Evolutionary conservation across 1,140 invertebrate genomes (phyloP).

Genomic region (Hylaeus volcanicus): DNA sequence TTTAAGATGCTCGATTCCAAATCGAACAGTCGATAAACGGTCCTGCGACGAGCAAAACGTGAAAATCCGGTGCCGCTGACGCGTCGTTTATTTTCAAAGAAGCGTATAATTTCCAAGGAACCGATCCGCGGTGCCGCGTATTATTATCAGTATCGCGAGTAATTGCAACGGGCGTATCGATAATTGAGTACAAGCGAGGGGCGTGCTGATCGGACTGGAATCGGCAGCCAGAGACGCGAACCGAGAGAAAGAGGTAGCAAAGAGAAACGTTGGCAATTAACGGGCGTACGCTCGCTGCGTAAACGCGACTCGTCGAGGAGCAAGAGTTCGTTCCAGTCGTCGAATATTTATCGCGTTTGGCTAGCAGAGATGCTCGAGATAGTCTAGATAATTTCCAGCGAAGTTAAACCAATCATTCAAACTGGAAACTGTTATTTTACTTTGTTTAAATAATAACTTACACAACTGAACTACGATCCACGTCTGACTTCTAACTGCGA

Average conservation of each 20-base stretch:
- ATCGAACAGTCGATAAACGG: slow-evolving; percentile 15
- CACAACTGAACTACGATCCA: no score
- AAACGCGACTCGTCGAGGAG: slow-evolving; percentile 17
- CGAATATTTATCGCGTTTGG: slow-evolving; percentile 52
- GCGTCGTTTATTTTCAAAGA: slow-evolving; percentile 48
- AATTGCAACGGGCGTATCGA: slow-evolving; percentile 58
- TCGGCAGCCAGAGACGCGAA: slow-evolving; percentile 14
- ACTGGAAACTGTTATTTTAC: no score
- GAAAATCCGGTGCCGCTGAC: slow-evolving; percentile 17
- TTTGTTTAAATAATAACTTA: background rate
- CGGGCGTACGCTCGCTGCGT: slow-evolving; percentile 29
- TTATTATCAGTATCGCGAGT: slow-evolving; percentile 57
- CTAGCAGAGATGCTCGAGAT: no score
- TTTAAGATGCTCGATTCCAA: background rate
- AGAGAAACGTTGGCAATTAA: slow-evolving; percentile 51
- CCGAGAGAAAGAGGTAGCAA: background rate
- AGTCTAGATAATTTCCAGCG: no score
- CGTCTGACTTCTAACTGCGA: no score
- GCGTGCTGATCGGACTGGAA: slow-evolving; percentile 60
- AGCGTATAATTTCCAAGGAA: slow-evolving; percentile 58
- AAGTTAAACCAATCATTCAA: no score
- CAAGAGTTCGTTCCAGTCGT: slow-evolving; percentile 38
- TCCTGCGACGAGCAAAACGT: slow-evolving; percentile 10
- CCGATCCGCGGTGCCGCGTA: slow-evolving; percentile 43
- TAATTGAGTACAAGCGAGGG: slow-evolving; percentile 65